Base-by-base conservation (phyloP, 1,140 invertebrate species). In the Euwallacea similis region DNA sequence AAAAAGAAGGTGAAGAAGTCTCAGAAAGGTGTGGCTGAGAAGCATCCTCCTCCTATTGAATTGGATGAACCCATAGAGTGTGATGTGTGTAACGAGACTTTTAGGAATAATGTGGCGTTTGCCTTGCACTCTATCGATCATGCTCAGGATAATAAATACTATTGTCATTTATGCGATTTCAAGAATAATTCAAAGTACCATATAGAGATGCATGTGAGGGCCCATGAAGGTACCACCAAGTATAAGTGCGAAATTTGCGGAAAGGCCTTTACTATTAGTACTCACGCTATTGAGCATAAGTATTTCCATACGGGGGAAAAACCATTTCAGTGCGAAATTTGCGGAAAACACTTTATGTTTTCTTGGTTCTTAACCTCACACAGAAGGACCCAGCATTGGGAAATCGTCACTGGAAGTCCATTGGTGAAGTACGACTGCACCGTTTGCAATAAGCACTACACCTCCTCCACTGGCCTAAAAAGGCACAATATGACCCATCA, bases 261-360 rank as follows among this genome's bases (percentile, higher is more conserved):
- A 6, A 85, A 85, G 70, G 81, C 82, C 15, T 86, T 86, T 67
- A 80, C 82, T 55, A 81, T 83, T 6, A 82, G 79, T 59, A 85
- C 84, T 0, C 84, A 83, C 78, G 84, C 82, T 1, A 62, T 76
- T n/a, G 79, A 81, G 54, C 80, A 81, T 59, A 79, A 80, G 61
- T 75, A 80, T 63, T 81, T 76, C n/a, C 88, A 90, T 66, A 87
- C 84, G 0, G 86, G 86, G 0, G 83, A 87, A 63, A 86, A 86
- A 69, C 88, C 88, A 0, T 90, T 85, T 74, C 79, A 84, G 10
- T 91, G 89, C 74, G 82, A 87, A 66, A 79, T 87, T 2, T 91
- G 89, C 76, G 87, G 86, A 0, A 85, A 86, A 70, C 77, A 80
- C 56, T 81, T 80, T 56, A 80, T 80, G 79, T 80, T 80, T 44